Conservation (phyloP, 2,888 invertebrate genomes). For the Hydriomena furcata region DNA sequence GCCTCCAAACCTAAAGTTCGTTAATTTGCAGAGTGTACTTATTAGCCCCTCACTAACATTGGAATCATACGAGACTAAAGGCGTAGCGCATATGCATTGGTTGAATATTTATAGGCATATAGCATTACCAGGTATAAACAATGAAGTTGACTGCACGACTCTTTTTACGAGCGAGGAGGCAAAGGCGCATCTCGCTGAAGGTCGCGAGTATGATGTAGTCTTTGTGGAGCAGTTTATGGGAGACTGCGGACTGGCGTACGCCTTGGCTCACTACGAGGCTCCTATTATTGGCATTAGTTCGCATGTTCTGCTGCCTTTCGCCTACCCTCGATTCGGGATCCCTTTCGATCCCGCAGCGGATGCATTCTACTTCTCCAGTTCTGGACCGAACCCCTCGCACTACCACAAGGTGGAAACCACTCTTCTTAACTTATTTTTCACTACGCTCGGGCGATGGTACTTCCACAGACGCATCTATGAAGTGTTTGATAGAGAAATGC, state of each 20-base stretch:
- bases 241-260: constrained; percentile 69
- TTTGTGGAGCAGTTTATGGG: constrained; percentile 75
- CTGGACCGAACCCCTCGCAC: constrained; percentile 53
- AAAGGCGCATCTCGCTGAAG: constrained; percentile 43
- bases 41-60: constrained; percentile 22
- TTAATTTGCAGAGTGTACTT: constrained; percentile 60
- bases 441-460: constrained; percentile 45
- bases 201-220: constrained; percentile 66
- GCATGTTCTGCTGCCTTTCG: constrained; percentile 74
- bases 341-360: constrained; percentile 76
- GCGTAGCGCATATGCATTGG: constrained; percentile 40
- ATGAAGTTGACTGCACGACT: constrained; percentile 50
- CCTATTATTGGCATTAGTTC: constrained; percentile 82
- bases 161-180: constrained; percentile 49
- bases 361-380: constrained; percentile 67
- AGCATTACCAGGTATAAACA: constrained; percentile 8
- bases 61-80: constrained; percentile 41
- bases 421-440: constrained; percentile 45
- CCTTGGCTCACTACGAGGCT: constrained; percentile 58
- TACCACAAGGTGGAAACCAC: constrained; percentile 51
- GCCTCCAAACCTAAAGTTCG: constrained; percentile 78
- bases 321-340: constrained; percentile 69
- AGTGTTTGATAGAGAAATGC: constrained; percentile 62
- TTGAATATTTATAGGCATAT: constrained; percentile 47
- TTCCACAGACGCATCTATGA: constrained; percentile 57